Conservation (phyloP, 2,888 invertebrate genomes). For the Buathra laborator region DNA sequence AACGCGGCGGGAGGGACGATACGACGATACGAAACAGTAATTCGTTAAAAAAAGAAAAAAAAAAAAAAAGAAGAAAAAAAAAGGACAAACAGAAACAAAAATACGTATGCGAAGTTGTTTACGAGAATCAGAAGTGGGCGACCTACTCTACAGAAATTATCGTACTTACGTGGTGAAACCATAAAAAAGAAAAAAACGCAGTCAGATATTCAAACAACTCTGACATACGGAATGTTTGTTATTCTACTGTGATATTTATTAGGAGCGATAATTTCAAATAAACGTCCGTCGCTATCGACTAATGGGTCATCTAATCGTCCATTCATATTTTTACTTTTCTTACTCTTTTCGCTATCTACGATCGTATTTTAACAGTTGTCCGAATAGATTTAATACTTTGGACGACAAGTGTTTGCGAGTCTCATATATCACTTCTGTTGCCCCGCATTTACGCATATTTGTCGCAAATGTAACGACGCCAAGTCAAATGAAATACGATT, state of each 20-base stretch:
- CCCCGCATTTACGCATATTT: background rate
- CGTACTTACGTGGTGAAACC: constrained; percentile 8
- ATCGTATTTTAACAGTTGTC: constrained; percentile 1
- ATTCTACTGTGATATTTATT: background rate
- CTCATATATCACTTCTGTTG: background rate
- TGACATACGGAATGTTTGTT: constrained; percentile 70
- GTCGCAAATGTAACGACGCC: background rate
- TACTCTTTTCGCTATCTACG: background rate
- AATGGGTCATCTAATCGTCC: constrained; percentile 5
- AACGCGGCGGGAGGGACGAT: constrained; percentile 41
- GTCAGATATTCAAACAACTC: constrained; percentile 73
- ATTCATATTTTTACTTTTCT: constrained; percentile 4
- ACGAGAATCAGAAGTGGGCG: constrained; percentile 36
- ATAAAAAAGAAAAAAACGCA: constrained; percentile 13
- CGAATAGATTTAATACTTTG: background rate
- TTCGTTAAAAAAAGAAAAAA: constrained; percentile 63
- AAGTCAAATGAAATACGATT: background rate
- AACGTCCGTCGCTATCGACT: constrained; percentile 2
- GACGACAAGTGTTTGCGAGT: constrained; percentile 1
- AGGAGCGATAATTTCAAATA: background rate
- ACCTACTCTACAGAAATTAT: background rate
- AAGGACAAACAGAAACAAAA: no score
- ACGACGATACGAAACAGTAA: constrained; percentile 47
- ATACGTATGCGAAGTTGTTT: constrained; percentile 12
- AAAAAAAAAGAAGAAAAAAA: constrained; percentile 32